phyloP scores from a whole-genome alignment of 2,888 invertebrate genomes.

The Microdon myrmicae region DNA sequence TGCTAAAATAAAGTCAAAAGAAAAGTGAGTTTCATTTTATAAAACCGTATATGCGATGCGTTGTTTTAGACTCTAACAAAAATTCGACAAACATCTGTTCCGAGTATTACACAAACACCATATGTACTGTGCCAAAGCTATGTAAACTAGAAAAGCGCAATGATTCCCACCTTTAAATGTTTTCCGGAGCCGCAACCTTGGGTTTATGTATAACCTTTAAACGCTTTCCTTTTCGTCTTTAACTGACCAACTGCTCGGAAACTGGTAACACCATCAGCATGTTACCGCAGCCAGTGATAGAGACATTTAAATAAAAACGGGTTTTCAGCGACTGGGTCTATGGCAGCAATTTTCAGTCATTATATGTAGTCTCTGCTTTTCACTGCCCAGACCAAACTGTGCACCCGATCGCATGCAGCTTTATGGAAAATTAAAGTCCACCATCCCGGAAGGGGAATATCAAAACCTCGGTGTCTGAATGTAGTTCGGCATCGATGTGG shows the following conservation, averaged over 20 bases:
- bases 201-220: constrained; percentile 6
- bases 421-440: constrained; percentile 21
- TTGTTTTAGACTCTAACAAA: too few relatives aligned
- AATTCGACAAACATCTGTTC: too few relatives aligned
- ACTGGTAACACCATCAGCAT: constrained; percentile 12
- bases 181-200: constrained; percentile 29
- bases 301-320: constrained; percentile 2
- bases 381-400: background rate
- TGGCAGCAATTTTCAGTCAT: constrained; percentile 3
- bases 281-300: constrained; percentile 4
- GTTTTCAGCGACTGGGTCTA: constrained; percentile 1
- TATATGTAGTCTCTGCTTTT: background rate
- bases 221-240: constrained; percentile 10
- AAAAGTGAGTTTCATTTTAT: too few relatives aligned
- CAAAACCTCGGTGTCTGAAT: background rate
- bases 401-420: background rate
- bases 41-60: too few relatives aligned
- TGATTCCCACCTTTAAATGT: too few relatives aligned
- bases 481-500: too few relatives aligned
- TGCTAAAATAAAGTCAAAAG: too few relatives aligned
- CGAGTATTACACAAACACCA: too few relatives aligned
- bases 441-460: background rate
- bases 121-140: too few relatives aligned
- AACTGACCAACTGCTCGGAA: constrained; percentile 19
- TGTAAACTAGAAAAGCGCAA: too few relatives aligned